phyloP scores from a whole-genome alignment of 1,140 invertebrate genomes.

The Cherax quadricarinatus region DNA sequence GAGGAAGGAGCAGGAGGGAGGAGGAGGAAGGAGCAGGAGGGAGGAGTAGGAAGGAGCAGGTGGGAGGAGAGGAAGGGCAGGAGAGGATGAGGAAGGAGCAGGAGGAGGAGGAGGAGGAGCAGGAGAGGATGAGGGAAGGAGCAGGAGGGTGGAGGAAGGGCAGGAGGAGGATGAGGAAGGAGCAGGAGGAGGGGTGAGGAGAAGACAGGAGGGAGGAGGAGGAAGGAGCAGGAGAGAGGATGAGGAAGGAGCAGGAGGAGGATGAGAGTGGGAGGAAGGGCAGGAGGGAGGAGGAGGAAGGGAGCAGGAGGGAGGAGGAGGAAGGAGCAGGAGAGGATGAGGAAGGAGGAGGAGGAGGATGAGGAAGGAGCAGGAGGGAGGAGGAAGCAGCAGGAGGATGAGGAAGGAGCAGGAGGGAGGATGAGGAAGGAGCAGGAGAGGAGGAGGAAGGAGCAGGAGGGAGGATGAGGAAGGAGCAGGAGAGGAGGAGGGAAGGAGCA shows the following conservation, averaged over 20 bases:
- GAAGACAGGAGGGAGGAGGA: too few relatives aligned
- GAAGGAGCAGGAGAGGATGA: too few relatives aligned
- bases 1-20: too few relatives aligned
- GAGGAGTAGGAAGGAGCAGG: constrained; percentile 3
- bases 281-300: constrained; percentile 17
- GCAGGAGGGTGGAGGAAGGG: not conserved
- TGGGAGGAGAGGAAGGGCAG: too few relatives aligned
- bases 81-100: constrained; percentile 3
- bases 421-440: constrained; percentile 15
- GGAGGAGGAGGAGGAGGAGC: constrained; percentile 16
- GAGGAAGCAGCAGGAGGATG: too few relatives aligned
- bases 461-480: constrained; percentile 20
- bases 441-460: too few relatives aligned
- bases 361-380: constrained; percentile 9
- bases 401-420: too few relatives aligned
- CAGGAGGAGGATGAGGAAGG: constrained; percentile 19
- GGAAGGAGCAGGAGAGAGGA: not conserved
- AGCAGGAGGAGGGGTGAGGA: too few relatives aligned
- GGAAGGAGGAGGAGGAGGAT: constrained; percentile 11
- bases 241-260: constrained; percentile 9
- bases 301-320: constrained; percentile 10
- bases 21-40: constrained; percentile 15
- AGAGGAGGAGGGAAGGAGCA: not conserved
- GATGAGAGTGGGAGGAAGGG: too few relatives aligned
- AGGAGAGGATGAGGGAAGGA: not conserved